Evolutionary conservation across 2,797 vertebrate genomes (phyloP).

Genomic region (Pseudochaenichthys georgianus): DNA sequence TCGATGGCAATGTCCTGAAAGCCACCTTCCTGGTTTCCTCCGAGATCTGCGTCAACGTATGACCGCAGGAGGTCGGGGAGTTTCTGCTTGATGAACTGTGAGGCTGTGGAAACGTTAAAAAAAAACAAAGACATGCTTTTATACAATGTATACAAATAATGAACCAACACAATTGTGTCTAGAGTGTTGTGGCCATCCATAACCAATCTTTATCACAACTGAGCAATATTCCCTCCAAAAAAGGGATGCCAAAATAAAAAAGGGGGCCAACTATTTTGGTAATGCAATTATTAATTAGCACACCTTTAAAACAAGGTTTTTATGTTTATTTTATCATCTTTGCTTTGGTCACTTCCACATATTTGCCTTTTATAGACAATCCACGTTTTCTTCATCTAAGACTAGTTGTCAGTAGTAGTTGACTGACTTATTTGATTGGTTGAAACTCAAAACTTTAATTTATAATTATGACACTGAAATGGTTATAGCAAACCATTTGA

Average conservation of each 20-base stretch:
- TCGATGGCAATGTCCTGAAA: conserved; percentile 99
- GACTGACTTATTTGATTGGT: neutral
- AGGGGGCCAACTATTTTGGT: neutral
- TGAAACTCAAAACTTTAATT: neutral
- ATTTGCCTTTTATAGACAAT: neutral
- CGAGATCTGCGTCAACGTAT: conserved; percentile 98
- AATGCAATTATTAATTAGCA: neutral
- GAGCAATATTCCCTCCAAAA: neutral
- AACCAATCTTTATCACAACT: conserved; percentile 1
- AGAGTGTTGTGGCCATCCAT: neutral
- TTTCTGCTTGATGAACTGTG: conserved; percentile 99
- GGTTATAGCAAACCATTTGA: neutral
- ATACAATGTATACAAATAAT: neutral
- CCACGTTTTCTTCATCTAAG: neutral
- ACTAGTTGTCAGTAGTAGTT: neutral
- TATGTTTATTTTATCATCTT: neutral
- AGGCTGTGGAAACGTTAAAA: conserved; percentile 82
- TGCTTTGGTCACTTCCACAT: neutral
- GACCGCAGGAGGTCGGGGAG: conserved; percentile 98
- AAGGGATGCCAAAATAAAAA: neutral
- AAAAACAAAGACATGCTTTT: neutral
- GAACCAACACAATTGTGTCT: neutral
- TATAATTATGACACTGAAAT: neutral
- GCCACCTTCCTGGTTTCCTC: conserved; percentile 99
- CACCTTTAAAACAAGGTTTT: neutral